Percentiles rank a stretch among this genome's conserved stretches.
Evolutionary conservation across 2,888 invertebrate species (phyloP).

Genomic region (Sepiola atlantica): DNA sequence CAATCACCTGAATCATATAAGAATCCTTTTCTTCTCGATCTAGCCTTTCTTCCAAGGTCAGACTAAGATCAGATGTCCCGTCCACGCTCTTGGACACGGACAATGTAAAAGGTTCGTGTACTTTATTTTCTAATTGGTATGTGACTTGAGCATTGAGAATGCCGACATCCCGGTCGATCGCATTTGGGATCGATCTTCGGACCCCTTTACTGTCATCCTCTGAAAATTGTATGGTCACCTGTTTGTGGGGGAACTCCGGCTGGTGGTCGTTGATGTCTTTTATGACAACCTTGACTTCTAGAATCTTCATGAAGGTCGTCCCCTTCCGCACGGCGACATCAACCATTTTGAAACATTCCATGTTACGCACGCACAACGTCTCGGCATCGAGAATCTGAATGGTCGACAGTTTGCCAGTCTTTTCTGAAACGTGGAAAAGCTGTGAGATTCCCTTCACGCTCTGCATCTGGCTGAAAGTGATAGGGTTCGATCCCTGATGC

Average conservation of each 20-base stretch:
- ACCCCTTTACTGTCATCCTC: slow-evolving; percentile 8
- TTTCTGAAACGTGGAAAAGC: not conserved
- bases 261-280: not conserved
- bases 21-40: slow-evolving; percentile 62
- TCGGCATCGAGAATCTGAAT: not conserved
- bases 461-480: not conserved
- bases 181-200: not conserved
- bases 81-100: slow-evolving; percentile 52
- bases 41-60: slow-evolving; percentile 58
- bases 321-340: not conserved
- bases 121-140: not conserved
- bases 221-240: not conserved
- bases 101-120: not conserved
- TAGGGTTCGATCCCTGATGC: not conserved
- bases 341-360: not conserved
- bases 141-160: not conserved
- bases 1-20: slow-evolving; percentile 62
- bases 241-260: not conserved
- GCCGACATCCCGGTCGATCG: not conserved
- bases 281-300: not conserved
- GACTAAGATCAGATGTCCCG: slow-evolving; percentile 52
- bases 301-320: not conserved
- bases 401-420: not conserved
- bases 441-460: not conserved
- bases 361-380: not conserved